Evolutionary conservation across 2,888 invertebrate species (phyloP), one percentile per base, ranked within the genome.

Genomic region (Aelia acuminata): DNA sequence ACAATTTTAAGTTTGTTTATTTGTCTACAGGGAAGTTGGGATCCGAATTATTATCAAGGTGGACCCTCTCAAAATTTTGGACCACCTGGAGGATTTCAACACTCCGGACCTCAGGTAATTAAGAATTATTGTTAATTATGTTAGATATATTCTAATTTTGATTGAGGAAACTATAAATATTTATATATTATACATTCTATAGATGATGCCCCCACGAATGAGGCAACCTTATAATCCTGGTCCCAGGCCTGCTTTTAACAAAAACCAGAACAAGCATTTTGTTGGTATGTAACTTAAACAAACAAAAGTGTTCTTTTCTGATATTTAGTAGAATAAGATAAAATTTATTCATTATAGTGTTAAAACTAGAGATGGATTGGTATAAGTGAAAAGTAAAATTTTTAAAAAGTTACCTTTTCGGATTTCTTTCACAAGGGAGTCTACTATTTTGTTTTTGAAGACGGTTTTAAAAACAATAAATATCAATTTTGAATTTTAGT

Each of bases 141-240:
- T 35, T 70, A 8, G 22, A 2, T 18, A 35, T 70, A 13, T 26
- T 26, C 13, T 26, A 26, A 26, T 22, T 50, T 57, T 35, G 3
- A 31, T 18, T 1, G 18, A 26, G 22, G 57, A 11, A 57, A 15
- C 31, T 35, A 20, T 1, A 63, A 31, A 63, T 31, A 43, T 43
- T 43, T 7, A 43, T 43, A 43, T 43, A 43, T n/a, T n/a, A n/a
- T n/a, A 70, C 35, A 70, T 70, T 85, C 70, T 87, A 8, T 26
- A 87, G 87, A 87, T 87, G 87, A 48, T 75, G 43, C 80, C 87
- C 18, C 87, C 87, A 26, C 31, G 87, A 39, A 87, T 87, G 87
- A 80, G 87, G 53, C 87, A 43, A 50, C 87, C 87, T n/a, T 87
- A 49, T 48, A 87, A 87, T 31, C 39, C 70, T n/a, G 87, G 87